Base-by-base conservation (phyloP, 2,888 invertebrate species). In the Meteorus cinctellus region DNA sequence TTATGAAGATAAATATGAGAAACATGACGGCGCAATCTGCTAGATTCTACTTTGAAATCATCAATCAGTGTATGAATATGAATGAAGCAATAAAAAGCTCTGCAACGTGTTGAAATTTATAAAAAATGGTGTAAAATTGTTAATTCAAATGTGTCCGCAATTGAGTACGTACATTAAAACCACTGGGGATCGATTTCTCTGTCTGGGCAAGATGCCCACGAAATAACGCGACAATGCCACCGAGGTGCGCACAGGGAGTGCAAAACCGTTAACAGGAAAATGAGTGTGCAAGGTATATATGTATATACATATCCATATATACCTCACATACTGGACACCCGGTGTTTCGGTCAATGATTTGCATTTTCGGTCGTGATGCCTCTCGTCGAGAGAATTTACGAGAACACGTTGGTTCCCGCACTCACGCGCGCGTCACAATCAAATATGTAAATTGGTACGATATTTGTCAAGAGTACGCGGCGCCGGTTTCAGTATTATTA, bases 391-490 rank as follows among this genome's bases (percentile, higher is more conserved):
- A 80, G 77, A 82, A 84, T 84, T 83, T 82, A 83, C 82, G 81
- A 81, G 81, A 80, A 79, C 77, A 75, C 75, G 70, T 74, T 41
- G 24, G 36, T 51, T 62, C 51, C 63, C 19, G 67, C 60, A 45
- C 48, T 73, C 79, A 75, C 79, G 75, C 78, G 75, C 74, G 78
- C 79, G 81, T 81, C 79, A 83, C 86, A 86, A 87, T 87, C 86
- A 86, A 86, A 85, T 86, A 87, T 87, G 86, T 83, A 86, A 86
- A 87, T 86, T 78, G 82, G 79, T 73, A 75, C 80, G 83, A 85
- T 85, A 84, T 85, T 84, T 82, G 83, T 82, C 80, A 78, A 77
- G 66, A 59, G 59, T 63, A 66, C 78, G 78, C 74, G 74, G 69
- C 59, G 69, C 48, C 65, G 36, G 59, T 65, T 75, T 77, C 74